A percentile compares a stretch with the other conserved stretches of the same genome.
These are phyloP conservation scores for Eupithecia insigniata DNA, from an alignment of 2,888 invertebrate genomes.

Conservation along the genomic window DNA sequence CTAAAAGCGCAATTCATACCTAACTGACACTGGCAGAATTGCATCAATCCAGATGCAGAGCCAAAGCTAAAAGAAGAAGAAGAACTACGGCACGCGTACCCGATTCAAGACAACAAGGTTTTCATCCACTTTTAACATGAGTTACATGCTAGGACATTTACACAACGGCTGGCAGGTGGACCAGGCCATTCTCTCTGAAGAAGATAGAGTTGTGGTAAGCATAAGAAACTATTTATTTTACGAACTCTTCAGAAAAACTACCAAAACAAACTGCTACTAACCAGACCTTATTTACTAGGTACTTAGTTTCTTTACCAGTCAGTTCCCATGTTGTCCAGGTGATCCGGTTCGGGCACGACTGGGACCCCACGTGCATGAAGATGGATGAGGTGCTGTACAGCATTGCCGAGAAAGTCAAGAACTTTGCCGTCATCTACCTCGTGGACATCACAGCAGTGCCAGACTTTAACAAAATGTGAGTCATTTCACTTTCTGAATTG, in stretches of 20 bases:
- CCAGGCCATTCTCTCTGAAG: slow-evolving; percentile 99
- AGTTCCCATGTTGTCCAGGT: slow-evolving; percentile 81
- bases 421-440: slow-evolving; percentile 98
- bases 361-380: slow-evolving; percentile 99
- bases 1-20: too few species aligned
- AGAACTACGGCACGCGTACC: background rate
- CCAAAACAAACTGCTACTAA: too few species aligned
- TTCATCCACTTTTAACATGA: slow-evolving; percentile 86
- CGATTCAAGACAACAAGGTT: background rate
- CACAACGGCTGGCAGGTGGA: slow-evolving; percentile 99
- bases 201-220: slow-evolving; percentile 97
- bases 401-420: slow-evolving; percentile 98
- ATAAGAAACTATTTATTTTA: slow-evolving; percentile 41
- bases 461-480: slow-evolving; percentile 99
- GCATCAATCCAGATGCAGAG: too few species aligned
- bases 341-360: slow-evolving; percentile 99
- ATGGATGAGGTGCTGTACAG: slow-evolving; percentile 99
- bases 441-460: slow-evolving; percentile 99
- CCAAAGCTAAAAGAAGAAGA: too few species aligned
- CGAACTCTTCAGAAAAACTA: background rate
- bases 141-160: slow-evolving; percentile 99
- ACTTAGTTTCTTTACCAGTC: background rate
- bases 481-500: slow-evolving; percentile 33
- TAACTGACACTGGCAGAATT: too few species aligned
- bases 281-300: background rate